Conservation (phyloP, 2,113 vertebrate species). For the Cisticola juncidis region DNA sequence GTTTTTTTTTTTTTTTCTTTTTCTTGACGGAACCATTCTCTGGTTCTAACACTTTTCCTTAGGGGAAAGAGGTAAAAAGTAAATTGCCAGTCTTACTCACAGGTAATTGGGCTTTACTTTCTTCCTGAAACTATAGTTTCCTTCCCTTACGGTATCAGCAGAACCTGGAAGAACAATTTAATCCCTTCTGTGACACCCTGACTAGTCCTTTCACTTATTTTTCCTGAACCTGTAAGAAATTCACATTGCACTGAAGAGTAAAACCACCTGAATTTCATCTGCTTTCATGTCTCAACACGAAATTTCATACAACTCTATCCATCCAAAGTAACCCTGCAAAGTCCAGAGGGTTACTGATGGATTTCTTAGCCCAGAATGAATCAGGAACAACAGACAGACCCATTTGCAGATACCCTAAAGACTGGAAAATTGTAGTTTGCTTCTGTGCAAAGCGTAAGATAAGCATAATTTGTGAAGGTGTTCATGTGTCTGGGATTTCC, state of each 20-base stretch:
- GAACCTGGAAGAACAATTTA: neutral
- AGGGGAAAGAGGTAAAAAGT: neutral
- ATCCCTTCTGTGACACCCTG: neutral
- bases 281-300: slow-evolving; percentile 12
- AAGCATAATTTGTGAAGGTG: slow-evolving; percentile 3
- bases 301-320: neutral
- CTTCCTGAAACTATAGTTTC: neutral
- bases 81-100: neutral
- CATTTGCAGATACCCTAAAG: neutral
- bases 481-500: neutral
- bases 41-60: neutral
- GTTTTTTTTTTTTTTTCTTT: neutral
- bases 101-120: neutral
- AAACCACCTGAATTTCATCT: neutral
- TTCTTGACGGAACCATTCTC: neutral
- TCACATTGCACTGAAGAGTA: neutral
- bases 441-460: neutral
- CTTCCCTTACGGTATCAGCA: neutral
- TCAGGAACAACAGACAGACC: neutral
- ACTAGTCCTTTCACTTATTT: neutral
- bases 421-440: neutral
- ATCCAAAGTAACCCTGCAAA: neutral
- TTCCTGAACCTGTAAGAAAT: neutral
- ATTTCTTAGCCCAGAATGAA: neutral
- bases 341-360: neutral